Conservation (phyloP, 2,888 invertebrate genomes). For the Mimumesa dahlbomi region DNA sequence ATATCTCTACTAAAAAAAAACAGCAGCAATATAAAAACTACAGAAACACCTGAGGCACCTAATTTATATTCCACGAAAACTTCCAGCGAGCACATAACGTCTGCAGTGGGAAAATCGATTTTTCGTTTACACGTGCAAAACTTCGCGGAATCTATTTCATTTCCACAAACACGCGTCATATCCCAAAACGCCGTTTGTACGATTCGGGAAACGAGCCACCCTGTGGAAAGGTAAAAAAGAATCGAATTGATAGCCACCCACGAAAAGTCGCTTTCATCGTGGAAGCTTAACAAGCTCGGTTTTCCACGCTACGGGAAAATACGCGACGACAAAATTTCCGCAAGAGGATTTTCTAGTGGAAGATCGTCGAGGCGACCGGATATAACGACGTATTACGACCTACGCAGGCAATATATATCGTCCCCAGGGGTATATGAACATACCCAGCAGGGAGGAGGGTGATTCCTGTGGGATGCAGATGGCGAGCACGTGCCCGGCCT, state of each 20-base stretch:
- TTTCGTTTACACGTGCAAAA: too few relatives aligned
- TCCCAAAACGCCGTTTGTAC: too few relatives aligned
- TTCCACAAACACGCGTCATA: too few relatives aligned
- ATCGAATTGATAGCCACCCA: constrained; percentile 36
- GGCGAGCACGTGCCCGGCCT: constrained; percentile 62
- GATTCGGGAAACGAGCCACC: too few relatives aligned
- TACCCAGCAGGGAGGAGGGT: constrained; percentile 15
- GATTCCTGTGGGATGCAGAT: constrained; percentile 59
- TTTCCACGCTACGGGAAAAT: constrained; percentile 34
- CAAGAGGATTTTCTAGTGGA: constrained; percentile 37
- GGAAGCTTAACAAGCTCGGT: constrained; percentile 54
- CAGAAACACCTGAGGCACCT: too few relatives aligned
- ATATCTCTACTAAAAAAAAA: too few relatives aligned
- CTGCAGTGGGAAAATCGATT: too few relatives aligned
- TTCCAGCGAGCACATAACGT: too few relatives aligned
- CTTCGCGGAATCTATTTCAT: too few relatives aligned
- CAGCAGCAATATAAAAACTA: too few relatives aligned
- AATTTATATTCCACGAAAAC: too few relatives aligned
- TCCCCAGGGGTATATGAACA: constrained; percentile 18
- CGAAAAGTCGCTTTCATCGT: constrained; percentile 41
- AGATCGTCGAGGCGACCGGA: constrained; percentile 36
- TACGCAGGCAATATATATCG: constrained; percentile 30
- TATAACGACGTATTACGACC: constrained; percentile 56
- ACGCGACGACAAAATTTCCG: constrained; percentile 38
- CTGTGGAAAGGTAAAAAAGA: constrained; percentile 35